phyloP scores from a whole-genome alignment of 2,113 vertebrate genomes.

The Aphyosemion australe region DNA sequence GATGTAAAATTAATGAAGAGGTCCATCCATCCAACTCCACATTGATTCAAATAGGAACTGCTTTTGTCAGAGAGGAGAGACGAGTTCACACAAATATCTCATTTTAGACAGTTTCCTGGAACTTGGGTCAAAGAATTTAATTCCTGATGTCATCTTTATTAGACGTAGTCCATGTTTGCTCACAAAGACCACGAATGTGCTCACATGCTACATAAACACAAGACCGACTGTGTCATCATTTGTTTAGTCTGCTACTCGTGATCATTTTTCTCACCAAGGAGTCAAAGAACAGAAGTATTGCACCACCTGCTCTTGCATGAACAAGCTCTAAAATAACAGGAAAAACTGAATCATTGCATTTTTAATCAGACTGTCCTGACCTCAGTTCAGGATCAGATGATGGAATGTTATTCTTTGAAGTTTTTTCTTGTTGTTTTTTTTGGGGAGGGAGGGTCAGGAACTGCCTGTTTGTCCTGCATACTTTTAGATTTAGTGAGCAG shows the following conservation, averaged over 20 bases:
- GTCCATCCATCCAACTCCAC: no score
- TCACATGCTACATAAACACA: background rate
- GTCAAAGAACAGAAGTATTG: slow-evolving; percentile 9
- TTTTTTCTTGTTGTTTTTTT: slow-evolving; percentile 3
- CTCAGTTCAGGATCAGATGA: slow-evolving; percentile 58
- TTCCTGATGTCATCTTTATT: slow-evolving; percentile 30
- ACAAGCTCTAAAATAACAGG: slow-evolving; percentile 37
- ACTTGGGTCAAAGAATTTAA: background rate
- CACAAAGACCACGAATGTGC: background rate
- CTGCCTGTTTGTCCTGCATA: slow-evolving; percentile 49
- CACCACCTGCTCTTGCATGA: slow-evolving; percentile 20
- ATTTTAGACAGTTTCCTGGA: no score
- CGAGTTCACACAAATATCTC: no score
- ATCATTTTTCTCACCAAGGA: slow-evolving; percentile 18
- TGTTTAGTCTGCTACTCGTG: no score
- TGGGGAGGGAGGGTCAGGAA: slow-evolving; percentile 26
- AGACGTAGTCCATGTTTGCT: slow-evolving; percentile 27
- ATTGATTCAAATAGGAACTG: no score
- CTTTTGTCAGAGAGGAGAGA: background rate
- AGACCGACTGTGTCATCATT: slow-evolving; percentile 23
- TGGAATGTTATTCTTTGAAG: slow-evolving; percentile 65
- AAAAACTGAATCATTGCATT: slow-evolving; percentile 39
- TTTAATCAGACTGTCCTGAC: slow-evolving; percentile 60
- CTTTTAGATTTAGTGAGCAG: slow-evolving; percentile 32
- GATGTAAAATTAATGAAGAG: no score